These are phyloP conservation scores for Cisticola juncidis DNA, from an alignment of 2,113 vertebrate species.

Conservation along the genomic window DNA sequence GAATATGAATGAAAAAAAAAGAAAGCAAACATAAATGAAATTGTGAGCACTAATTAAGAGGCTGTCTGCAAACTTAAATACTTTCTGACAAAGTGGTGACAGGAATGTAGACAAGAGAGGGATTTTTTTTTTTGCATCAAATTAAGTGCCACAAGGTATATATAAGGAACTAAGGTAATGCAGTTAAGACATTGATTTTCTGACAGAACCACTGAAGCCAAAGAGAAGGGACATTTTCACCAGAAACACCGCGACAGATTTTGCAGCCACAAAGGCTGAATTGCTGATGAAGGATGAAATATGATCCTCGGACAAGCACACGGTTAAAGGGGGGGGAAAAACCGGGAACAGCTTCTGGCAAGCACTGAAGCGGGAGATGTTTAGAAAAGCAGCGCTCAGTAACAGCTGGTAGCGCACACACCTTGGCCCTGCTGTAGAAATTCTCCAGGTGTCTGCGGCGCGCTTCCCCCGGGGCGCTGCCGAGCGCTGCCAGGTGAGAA, in stretches of 20 bases:
- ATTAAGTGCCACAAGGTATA: slow-evolving; percentile 78
- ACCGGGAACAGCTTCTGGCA: slow-evolving; percentile 26
- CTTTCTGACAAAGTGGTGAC: slow-evolving; percentile 90
- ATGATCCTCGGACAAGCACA: slow-evolving; percentile 33
- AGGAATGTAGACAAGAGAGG: slow-evolving; percentile 79
- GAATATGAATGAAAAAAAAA: slow-evolving; percentile 93
- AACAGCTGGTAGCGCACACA: slow-evolving; percentile 72
- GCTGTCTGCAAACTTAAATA: slow-evolving; percentile 90
- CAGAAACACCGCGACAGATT: slow-evolving; percentile 62
- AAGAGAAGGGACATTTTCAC: slow-evolving; percentile 41
- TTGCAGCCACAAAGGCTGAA: slow-evolving; percentile 40
- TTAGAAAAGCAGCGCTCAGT: slow-evolving; percentile 40
- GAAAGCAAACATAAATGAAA: slow-evolving; percentile 94
- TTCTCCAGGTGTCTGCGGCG: slow-evolving; percentile 85
- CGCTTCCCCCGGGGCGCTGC: slow-evolving; percentile 75
- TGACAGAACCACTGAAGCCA: slow-evolving; percentile 47
- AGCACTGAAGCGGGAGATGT: slow-evolving; percentile 59
- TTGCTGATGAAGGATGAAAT: slow-evolving; percentile 63
- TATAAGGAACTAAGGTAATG: slow-evolving; percentile 61
- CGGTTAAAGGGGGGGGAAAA: neutral
- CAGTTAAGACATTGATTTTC: slow-evolving; percentile 74
- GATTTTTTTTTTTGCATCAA: slow-evolving; percentile 65
- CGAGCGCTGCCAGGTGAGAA: slow-evolving; percentile 64
- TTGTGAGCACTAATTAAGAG: slow-evolving; percentile 97
- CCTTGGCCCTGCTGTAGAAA: slow-evolving; percentile 84